Evolutionary conservation across 2,797 vertebrate species (phyloP).

Genomic region (Gouania willdenowi): DNA sequence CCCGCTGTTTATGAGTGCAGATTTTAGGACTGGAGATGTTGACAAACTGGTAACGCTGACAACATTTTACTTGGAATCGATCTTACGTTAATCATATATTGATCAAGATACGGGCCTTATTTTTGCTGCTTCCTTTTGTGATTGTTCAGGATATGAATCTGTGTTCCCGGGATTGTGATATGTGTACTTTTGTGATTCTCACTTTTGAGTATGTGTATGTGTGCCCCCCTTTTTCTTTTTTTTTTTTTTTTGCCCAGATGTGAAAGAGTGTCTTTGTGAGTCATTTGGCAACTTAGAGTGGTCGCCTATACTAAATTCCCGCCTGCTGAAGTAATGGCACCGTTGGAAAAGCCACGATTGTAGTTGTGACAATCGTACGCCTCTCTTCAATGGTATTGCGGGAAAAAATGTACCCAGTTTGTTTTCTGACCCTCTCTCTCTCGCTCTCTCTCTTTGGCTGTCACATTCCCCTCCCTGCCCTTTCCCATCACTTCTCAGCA

Average conservation of each 20-base stretch:
- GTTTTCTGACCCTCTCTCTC: slow-evolving; percentile 76
- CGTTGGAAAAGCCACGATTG: slow-evolving; percentile 83
- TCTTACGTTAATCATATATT: too few relatives aligned
- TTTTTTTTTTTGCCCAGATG: slow-evolving; percentile 64
- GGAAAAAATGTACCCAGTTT: slow-evolving; percentile 78
- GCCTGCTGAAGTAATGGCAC: slow-evolving; percentile 93
- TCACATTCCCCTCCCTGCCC: slow-evolving; percentile 78
- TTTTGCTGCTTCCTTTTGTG: slow-evolving; percentile 30
- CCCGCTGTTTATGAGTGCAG: too few relatives aligned
- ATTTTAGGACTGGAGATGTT: too few relatives aligned
- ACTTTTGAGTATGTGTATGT: slow-evolving; percentile 57
- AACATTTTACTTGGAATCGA: too few relatives aligned
- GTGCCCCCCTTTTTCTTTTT: slow-evolving; percentile 56
- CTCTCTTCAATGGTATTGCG: slow-evolving; percentile 75
- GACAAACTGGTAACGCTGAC: too few relatives aligned
- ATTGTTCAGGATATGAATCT: slow-evolving; percentile 54
- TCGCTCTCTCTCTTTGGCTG: slow-evolving; percentile 77
- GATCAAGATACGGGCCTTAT: too few relatives aligned
- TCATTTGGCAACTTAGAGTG: slow-evolving; percentile 70
- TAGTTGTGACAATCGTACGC: slow-evolving; percentile 83
- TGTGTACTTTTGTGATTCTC: slow-evolving; percentile 63
- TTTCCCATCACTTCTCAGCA: slow-evolving; percentile 57
- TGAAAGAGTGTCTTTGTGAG: slow-evolving; percentile 80
- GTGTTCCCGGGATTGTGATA: slow-evolving; percentile 47
- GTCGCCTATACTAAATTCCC: slow-evolving; percentile 90